Base-by-base conservation (phyloP, 2,797 vertebrate species). In the Xyrichtys novacula region DNA sequence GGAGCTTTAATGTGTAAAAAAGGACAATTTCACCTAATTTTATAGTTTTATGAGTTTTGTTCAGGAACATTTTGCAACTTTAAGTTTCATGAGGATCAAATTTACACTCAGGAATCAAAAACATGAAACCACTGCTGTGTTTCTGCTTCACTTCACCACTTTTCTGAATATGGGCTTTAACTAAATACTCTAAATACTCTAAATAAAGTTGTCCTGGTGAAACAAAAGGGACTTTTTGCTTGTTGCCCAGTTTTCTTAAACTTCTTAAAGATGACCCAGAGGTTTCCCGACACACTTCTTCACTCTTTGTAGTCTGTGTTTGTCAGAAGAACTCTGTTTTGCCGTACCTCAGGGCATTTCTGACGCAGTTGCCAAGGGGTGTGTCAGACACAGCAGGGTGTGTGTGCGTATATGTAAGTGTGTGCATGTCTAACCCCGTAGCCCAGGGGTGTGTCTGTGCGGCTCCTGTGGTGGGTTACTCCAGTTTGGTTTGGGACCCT, bases 381-480 rank as follows among this genome's bases (percentile, higher is more conserved):
- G 84, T 85, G 89, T 76, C 73, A 0, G 17, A 55, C 42, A 16
- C 57, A 56, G 77, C 49, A 59, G 8, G 71, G 83, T 81, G 80
- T 73, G 63, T 65, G 36, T 83, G 85, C 58, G 71, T 10, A 71
- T 72, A 76, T 78, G 31, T 74, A 9, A 76, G 73, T 68, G 19
- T 87, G 22, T 80, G 61, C 72, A 17, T 22, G 74, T 76, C 76
- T 82, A 78, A 71, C 61, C 63, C 32, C 83, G 85, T 55, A 68
- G 67, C 65, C 80, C 50, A 15, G 62, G 84, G 76, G 78, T 77
- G 83, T 84, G 80, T 73, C 62, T 65, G 36, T 83, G 87, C 59
- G 73, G 65, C 65, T 81, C 56, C 50, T 72, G 76, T 65, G 85
- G 87, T 74, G 58, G 69, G 74, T 16, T 83, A 52, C 66, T 66